Evolutionary conservation across 2,888 invertebrate genomes (phyloP).

Genomic region (Polylopha cassiicola): DNA sequence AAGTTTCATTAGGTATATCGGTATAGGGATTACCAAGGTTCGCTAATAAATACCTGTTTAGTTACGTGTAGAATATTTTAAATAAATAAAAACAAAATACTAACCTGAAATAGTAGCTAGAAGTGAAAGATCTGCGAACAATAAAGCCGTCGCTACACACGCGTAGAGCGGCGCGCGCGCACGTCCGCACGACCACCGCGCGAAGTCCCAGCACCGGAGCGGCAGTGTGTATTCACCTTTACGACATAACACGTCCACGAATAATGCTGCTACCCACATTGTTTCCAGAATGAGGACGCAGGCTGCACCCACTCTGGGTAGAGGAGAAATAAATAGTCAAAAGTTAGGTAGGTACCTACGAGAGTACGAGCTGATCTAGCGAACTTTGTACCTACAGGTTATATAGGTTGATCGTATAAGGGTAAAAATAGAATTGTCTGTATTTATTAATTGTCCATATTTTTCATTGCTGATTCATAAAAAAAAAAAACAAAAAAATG

Average conservation of each 20-base stretch:
- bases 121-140: conserved; percentile 61
- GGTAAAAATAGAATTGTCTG: too few relatives aligned
- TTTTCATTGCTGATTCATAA: too few relatives aligned
- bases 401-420: too few relatives aligned
- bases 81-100: too few relatives aligned
- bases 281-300: conserved; percentile 63
- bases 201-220: conserved; percentile 68
- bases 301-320: conserved; percentile 55
- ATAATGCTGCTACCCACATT: conserved; percentile 69
- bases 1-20: too few relatives aligned
- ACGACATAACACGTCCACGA: conserved; percentile 64
- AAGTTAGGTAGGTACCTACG: neutral
- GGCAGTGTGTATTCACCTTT: conserved; percentile 65
- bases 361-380: too few relatives aligned
- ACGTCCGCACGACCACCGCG: conserved; percentile 66
- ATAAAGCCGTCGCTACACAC: conserved; percentile 62
- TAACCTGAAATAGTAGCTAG: conserved; percentile 59
- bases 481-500: too few relatives aligned
- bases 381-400: too few relatives aligned
- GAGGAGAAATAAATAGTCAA: neutral
- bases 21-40: too few relatives aligned
- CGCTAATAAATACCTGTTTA: too few relatives aligned
- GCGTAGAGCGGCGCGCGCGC: conserved; percentile 68
- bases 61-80: too few relatives aligned
- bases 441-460: too few relatives aligned